Conservation (phyloP, 2,888 invertebrate genomes). For the Entomobrya multifasciata region DNA sequence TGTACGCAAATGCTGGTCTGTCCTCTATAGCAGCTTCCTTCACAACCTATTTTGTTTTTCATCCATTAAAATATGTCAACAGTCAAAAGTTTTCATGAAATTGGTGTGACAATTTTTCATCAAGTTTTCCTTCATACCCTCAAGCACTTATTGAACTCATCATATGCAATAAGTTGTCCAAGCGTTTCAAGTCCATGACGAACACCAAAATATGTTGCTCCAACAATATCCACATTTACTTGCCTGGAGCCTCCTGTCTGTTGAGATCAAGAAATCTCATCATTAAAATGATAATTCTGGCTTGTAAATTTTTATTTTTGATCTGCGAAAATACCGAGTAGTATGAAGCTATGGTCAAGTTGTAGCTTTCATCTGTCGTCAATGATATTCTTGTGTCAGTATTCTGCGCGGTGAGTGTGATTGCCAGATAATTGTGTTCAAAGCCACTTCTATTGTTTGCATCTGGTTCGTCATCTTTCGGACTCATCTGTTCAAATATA, state of each 20-base stretch:
- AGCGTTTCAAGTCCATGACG: slow-evolving; percentile 78
- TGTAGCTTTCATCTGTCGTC: slow-evolving; percentile 78
- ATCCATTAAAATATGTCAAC: not conserved
- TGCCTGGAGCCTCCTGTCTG: slow-evolving; percentile 50
- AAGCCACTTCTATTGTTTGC: slow-evolving; percentile 73
- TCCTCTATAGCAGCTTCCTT: slow-evolving; percentile 86
- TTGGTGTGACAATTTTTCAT: not conserved
- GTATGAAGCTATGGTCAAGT: slow-evolving; percentile 74
- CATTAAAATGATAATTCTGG: not conserved
- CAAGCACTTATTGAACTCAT: slow-evolving; percentile 81
- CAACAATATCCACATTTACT: slow-evolving; percentile 72
- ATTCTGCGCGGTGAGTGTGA: slow-evolving; percentile 75
- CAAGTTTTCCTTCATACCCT: slow-evolving; percentile 80
- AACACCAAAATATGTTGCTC: slow-evolving; percentile 78
- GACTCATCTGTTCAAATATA: slow-evolving; percentile 75
- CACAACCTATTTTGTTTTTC: slow-evolving; percentile 82
- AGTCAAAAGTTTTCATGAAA: not conserved
- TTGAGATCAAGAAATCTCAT: not conserved
- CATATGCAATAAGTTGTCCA: slow-evolving; percentile 83
- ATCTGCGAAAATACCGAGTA: slow-evolving; percentile 66
- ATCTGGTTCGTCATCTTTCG: slow-evolving; percentile 77
- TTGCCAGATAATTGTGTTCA: slow-evolving; percentile 76
- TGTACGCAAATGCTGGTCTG: slow-evolving; percentile 83
- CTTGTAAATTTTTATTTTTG: not conserved
- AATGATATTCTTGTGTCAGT: slow-evolving; percentile 76